phyloP scores from a whole-genome alignment of 2,888 invertebrate species.

The Torymus auratus region DNA sequence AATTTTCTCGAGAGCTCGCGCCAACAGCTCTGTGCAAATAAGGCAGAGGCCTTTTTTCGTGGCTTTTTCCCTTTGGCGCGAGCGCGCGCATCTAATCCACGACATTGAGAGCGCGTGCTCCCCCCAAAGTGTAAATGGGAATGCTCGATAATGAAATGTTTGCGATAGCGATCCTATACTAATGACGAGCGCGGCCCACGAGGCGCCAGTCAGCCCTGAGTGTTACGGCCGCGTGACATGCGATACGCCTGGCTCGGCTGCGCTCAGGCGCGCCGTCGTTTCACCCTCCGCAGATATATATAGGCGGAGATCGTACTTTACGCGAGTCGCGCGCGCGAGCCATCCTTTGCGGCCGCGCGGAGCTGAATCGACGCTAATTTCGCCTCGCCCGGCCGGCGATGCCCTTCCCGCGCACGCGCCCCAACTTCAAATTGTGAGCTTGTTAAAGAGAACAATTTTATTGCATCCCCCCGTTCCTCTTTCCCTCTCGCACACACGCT shows the following conservation, averaged over 20 bases:
- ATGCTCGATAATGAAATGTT: slow-evolving; percentile 52
- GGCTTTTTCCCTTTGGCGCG: too few species aligned
- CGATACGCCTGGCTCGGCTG: slow-evolving; percentile 21
- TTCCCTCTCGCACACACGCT: too few species aligned
- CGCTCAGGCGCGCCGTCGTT: too few species aligned
- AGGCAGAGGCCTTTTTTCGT: too few species aligned
- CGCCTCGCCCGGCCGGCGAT: neutral
- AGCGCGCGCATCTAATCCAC: neutral
- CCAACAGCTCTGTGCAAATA: neutral
- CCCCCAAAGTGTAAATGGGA: slow-evolving; percentile 15
- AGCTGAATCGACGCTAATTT: slow-evolving; percentile 38
- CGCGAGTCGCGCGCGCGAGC: neutral
- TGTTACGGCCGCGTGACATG: slow-evolving; percentile 45
- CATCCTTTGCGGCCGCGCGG: neutral
- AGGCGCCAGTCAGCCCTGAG: slow-evolving; percentile 22
- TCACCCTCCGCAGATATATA: neutral
- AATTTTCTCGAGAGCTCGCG: slow-evolving; percentile 41
- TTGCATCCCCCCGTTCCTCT: neutral
- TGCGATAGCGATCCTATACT: slow-evolving; percentile 46
- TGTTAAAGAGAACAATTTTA: slow-evolving; percentile 26
- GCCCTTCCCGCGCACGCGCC: neutral
- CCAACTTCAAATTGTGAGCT: slow-evolving; percentile 18
- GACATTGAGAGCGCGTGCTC: neutral
- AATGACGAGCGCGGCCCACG: slow-evolving; percentile 27
- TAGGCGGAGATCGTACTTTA: slow-evolving; percentile 18